Conservation (phyloP, 1,140 invertebrate genomes). For the Anadara kagoshimensis region DNA sequence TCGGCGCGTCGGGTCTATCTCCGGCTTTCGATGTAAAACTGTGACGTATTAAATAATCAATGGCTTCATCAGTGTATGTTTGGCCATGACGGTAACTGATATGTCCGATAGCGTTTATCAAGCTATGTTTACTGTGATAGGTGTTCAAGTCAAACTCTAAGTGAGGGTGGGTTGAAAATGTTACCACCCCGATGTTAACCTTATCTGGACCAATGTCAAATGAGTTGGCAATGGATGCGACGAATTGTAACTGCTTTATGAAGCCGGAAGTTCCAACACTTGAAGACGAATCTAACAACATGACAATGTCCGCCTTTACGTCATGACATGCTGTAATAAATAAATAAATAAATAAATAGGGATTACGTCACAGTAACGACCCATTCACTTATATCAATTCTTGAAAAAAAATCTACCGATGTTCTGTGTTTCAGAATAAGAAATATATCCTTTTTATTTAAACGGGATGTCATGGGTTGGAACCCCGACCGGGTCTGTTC, state of each 20-base stretch:
- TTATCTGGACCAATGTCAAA: slow-evolving; percentile 34
- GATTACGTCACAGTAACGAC: too few species aligned
- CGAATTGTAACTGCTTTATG: slow-evolving; percentile 45
- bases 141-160: slow-evolving; percentile 34
- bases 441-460: too few species aligned
- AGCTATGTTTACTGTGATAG: slow-evolving; percentile 5
- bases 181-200: slow-evolving; percentile 32
- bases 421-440: too few species aligned
- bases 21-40: slow-evolving; percentile 38
- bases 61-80: slow-evolving; percentile 42
- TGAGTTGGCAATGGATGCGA: slow-evolving; percentile 36
- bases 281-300: slow-evolving; percentile 57
- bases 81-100: slow-evolving; percentile 23
- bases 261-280: slow-evolving; percentile 51
- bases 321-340: slow-evolving; percentile 40
- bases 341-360: too few species aligned
- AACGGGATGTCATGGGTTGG: too few species aligned
- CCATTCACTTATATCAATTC: too few species aligned
- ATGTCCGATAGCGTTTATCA: slow-evolving; percentile 25
- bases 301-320: slow-evolving; percentile 51
- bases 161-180: slow-evolving; percentile 33
- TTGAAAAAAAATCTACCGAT: too few species aligned
- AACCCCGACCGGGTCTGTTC: too few species aligned
- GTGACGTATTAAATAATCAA: slow-evolving; percentile 35
- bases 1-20: slow-evolving; percentile 38